phyloP scores from a whole-genome alignment of 2,113 vertebrate species.

The Neofelis nebulosa region DNA sequence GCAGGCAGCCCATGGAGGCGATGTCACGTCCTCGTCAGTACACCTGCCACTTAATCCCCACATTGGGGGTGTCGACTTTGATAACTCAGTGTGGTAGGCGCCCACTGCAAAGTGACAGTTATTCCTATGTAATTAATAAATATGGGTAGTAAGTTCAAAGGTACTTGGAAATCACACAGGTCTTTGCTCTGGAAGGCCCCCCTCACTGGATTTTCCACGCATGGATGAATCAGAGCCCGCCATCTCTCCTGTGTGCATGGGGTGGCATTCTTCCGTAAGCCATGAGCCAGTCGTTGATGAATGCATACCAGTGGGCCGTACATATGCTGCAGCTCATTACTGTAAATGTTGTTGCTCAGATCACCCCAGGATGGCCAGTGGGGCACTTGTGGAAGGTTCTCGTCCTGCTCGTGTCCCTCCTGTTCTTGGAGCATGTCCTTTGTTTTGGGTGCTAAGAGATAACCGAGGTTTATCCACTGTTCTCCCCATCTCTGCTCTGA shows the following conservation, averaged over 20 bases:
- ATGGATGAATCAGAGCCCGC: fast-evolving
- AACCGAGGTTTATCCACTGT: background rate
- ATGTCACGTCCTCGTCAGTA: background rate
- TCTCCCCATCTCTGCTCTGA: background rate
- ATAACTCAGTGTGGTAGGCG: background rate
- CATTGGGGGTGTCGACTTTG: too few relatives aligned
- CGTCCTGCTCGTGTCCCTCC: fast-evolving
- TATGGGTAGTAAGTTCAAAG: background rate
- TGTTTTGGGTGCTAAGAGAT: background rate
- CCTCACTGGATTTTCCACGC: background rate
- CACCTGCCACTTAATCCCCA: background rate
- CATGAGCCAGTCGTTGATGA: background rate
- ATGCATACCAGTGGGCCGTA: background rate
- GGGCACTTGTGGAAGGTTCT: background rate
- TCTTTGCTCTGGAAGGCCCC: background rate
- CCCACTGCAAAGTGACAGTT: background rate
- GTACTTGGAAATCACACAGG: background rate
- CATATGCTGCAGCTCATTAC: background rate
- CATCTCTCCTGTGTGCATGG: background rate
- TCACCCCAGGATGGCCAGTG: background rate
- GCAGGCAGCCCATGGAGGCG: background rate
- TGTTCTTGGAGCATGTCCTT: background rate
- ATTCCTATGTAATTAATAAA: background rate
- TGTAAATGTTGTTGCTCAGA: background rate
- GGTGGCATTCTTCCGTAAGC: background rate